These are phyloP conservation scores for Dryobates pubescens DNA, from an alignment of 2,797 vertebrate genomes.

Conservation along the genomic window DNA sequence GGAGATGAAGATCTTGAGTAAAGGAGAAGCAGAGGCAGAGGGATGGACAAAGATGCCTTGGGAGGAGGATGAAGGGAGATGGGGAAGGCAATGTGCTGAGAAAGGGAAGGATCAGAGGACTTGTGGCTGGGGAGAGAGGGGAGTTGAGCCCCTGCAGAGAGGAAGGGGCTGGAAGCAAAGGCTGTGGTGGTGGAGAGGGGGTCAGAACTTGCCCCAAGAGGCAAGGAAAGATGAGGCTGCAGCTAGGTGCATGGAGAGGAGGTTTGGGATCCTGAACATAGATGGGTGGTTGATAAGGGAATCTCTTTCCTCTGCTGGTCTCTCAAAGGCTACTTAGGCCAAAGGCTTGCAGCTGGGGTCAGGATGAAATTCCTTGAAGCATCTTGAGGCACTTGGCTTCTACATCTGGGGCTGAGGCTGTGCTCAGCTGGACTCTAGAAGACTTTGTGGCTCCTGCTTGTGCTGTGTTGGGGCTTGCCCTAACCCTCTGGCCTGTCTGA, in stretches of 20 bases:
- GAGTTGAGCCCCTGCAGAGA: neutral
- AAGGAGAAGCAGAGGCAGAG: neutral
- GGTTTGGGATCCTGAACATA: neutral
- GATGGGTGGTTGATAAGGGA: neutral
- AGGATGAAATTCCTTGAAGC: too few species aligned
- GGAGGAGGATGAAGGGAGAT: neutral
- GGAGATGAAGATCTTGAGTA: neutral
- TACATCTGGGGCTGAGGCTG: neutral
- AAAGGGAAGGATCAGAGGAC: neutral
- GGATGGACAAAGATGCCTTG: rapidly evolving
- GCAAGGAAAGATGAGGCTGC: neutral
- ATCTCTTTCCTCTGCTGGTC: neutral
- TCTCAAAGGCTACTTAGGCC: neutral
- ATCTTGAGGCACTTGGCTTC: neutral
- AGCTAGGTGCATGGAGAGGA: rapidly evolving
- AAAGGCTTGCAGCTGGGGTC: rapidly evolving
- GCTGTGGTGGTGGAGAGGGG: too few species aligned
- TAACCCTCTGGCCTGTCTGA: neutral
- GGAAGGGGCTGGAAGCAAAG: neutral
- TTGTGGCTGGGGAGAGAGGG: rapidly evolving
- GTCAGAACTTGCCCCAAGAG: neutral
- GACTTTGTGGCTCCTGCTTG: neutral
- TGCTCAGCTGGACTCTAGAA: too few species aligned
- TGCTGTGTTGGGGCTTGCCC: neutral
- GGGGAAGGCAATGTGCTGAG: neutral